Base-by-base conservation (phyloP, 2,113 vertebrate species). In the Ptyas mucosa region DNA sequence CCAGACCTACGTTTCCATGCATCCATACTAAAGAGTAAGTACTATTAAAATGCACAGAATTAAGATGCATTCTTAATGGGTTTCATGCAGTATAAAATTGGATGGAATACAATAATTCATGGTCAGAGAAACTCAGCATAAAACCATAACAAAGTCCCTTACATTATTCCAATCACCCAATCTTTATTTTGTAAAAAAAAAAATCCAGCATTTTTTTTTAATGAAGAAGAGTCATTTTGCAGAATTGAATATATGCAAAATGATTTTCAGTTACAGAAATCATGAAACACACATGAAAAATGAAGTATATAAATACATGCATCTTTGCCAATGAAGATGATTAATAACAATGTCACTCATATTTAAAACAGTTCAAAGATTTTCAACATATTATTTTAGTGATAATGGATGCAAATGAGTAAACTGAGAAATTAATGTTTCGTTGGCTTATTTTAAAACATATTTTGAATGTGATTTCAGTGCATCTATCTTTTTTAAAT, bases 251-350 rank as follows among this genome's bases (percentile, higher is more conserved):
- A 11, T 61, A 88, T 43, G 89, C 34, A 12, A 12, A 94, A 43
- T 61, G 61, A 88, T 89, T 85, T 88, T 94, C 91, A 94, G 75
- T 94, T 93, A 91, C 55, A 64, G 85, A 94, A 55, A 69, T 91
- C 92, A n/a, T 89, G 94, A 20, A 75, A n/a, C 92, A 89, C 93
- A 96, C 10, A 97, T 0, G 1, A 52, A 95, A 93, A 95, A 88
- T 96, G 43, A 46, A 46, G 55, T 29, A 14, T 61, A 94, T 95
- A 95, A 95, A 95, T 52, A 93, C 58, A 94, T 89, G 91, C 23
- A 95, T 1, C 4, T 61, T 93, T 94, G 92, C 52, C 95, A 87
- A 95, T 94, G 95, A 87, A 92, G 92, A 96, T 94, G 85, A 61
- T 49, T 90, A 20, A 21, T 52, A 88, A 1, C 21, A 64, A 93